These are phyloP conservation scores for Altica lythri DNA, from an alignment of 2,888 invertebrate genomes.

Conservation along the genomic window DNA sequence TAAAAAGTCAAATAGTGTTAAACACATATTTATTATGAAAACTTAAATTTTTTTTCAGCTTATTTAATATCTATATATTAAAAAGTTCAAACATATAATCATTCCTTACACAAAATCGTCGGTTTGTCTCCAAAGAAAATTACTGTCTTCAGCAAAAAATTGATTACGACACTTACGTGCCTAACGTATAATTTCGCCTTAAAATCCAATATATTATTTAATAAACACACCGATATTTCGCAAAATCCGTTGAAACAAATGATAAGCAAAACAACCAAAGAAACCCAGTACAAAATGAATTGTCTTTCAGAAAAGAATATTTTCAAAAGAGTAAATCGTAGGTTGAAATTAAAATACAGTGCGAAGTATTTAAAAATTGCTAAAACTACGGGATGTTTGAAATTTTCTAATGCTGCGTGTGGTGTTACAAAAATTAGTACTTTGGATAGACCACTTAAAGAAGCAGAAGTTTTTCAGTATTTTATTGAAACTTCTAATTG, in stretches of 20 bases:
- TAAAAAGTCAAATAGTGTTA: too few relatives aligned
- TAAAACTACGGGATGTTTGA: slow-evolving; percentile 42
- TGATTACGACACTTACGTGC: slow-evolving; percentile 23
- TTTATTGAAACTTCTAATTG: slow-evolving; percentile 50
- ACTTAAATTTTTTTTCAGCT: too few relatives aligned
- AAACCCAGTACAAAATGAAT: slow-evolving; percentile 10
- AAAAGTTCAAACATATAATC: slow-evolving; percentile 8
- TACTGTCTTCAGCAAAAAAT: slow-evolving; percentile 20
- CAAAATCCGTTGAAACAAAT: slow-evolving; percentile 25
- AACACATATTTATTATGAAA: too few relatives aligned
- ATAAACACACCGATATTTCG: slow-evolving; percentile 26
- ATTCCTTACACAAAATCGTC: slow-evolving; percentile 25
- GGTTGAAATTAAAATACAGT: slow-evolving; percentile 34
- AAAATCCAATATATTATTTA: slow-evolving; percentile 23
- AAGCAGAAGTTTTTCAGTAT: slow-evolving; percentile 44
- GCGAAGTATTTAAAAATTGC: slow-evolving; percentile 42
- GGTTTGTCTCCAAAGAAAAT: slow-evolving; percentile 20
- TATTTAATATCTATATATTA: too few relatives aligned
- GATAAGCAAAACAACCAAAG: slow-evolving; percentile 18
- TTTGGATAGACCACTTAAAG: slow-evolving; percentile 41
- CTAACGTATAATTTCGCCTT: slow-evolving; percentile 21
- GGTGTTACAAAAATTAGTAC: slow-evolving; percentile 35
- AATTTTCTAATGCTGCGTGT: slow-evolving; percentile 36
- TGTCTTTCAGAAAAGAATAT: slow-evolving; percentile 4
- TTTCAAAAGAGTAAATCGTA: slow-evolving; percentile 30